Conservation (phyloP, 2,797 vertebrate genomes). For the Bufotes viridis region DNA sequence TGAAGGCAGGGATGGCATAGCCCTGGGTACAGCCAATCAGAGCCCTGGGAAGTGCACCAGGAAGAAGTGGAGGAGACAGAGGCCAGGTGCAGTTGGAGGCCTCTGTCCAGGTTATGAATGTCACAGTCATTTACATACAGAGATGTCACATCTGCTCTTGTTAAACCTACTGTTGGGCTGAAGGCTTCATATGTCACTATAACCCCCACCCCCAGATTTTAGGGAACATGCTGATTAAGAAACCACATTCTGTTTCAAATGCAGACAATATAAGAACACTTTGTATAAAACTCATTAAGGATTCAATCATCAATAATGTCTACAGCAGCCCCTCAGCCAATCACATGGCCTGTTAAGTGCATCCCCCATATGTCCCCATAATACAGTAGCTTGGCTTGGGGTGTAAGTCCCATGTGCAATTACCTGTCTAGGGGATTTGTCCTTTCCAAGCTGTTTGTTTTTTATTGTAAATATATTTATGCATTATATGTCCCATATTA, state of each 20-base stretch:
- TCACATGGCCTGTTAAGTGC: background rate
- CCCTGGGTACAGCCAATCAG: conserved; percentile 19
- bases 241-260: background rate
- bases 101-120: conserved; percentile 42
- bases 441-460: background rate
- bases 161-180: conserved; percentile 29
- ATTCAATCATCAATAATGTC: conserved; percentile 1
- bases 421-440: conserved; percentile 18
- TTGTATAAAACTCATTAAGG: background rate
- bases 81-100: conserved; percentile 44
- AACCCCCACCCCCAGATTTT: background rate
- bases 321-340: background rate
- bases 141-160: conserved; percentile 47
- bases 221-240: background rate
- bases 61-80: background rate
- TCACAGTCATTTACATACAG: conserved; percentile 44
- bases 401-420: background rate
- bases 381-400: conserved; percentile 39
- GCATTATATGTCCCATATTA: background rate
- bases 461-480: background rate
- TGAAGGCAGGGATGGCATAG: background rate
- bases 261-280: background rate
- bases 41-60: background rate
- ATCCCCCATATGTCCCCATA: conserved; percentile 19
- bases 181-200: conserved; percentile 30